These are phyloP conservation scores for Merluccius polli DNA, from an alignment of 2,797 vertebrate genomes.

Conservation along the genomic window DNA sequence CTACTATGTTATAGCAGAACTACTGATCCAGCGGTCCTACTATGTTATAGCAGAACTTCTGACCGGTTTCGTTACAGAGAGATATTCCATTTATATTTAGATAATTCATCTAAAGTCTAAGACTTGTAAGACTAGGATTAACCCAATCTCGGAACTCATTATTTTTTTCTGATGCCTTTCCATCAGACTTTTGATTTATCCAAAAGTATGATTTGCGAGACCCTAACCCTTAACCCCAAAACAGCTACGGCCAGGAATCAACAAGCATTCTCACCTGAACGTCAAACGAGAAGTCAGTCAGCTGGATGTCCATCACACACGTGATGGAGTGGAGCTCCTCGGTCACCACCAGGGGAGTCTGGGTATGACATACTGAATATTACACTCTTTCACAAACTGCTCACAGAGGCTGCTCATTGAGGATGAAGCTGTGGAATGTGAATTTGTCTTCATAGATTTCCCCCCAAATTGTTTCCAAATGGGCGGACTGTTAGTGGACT, in stretches of 20 bases:
- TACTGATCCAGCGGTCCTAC: too few relatives aligned
- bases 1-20: too few relatives aligned
- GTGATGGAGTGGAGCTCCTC: conserved; percentile 90
- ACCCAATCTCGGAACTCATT: not conserved
- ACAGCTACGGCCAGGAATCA: not conserved
- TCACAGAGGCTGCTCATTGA: too few relatives aligned
- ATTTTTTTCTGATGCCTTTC: not conserved
- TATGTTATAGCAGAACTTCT: not conserved
- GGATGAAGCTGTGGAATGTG: too few relatives aligned
- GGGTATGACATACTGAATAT: too few relatives aligned
- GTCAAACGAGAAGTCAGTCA: conserved; percentile 70
- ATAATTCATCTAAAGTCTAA: not conserved
- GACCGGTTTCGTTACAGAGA: not conserved
- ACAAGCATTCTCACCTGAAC: conserved; percentile 75
- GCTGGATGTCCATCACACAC: conserved; percentile 81
- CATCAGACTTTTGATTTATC: not conserved
- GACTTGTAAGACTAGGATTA: not conserved
- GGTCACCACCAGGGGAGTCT: conserved; percentile 76
- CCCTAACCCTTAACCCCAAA: not conserved
- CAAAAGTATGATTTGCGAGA: not conserved
- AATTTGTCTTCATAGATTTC: too few relatives aligned
- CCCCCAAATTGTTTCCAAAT: too few relatives aligned
- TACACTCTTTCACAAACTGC: too few relatives aligned
- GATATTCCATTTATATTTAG: not conserved
- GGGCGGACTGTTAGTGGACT: too few relatives aligned